These are phyloP conservation scores for Ophiothrix spiculata DNA, from an alignment of 35 echinoderm and acorn worm genomes.

Conservation along the genomic window DNA sequence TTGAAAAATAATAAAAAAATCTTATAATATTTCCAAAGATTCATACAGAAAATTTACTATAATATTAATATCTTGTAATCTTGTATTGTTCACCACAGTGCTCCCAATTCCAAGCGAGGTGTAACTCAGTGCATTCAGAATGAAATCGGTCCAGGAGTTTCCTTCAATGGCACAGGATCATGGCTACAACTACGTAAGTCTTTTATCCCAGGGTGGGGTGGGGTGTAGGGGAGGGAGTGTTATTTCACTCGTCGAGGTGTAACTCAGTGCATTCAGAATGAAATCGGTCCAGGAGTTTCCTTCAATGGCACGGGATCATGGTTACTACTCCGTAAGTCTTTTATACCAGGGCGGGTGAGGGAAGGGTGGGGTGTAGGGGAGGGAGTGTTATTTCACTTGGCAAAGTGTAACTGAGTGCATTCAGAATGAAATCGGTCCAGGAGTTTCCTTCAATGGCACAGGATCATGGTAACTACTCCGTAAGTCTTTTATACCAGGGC, in stretches of 20 bases:
- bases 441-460: conserved; percentile 61
- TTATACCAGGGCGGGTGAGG: neutral
- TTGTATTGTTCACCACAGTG: no score
- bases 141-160: conserved; percentile 32
- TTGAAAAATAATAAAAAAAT: neutral
- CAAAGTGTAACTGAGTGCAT: conserved; percentile 32
- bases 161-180: conserved; percentile 61
- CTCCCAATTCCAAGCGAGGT: conserved; percentile 5
- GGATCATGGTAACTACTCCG: conserved; percentile 54
- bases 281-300: conserved; percentile 30
- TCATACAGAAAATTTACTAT: no score
- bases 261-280: conserved; percentile 50
- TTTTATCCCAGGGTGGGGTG: neutral
- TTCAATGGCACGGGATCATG: conserved; percentile 69
- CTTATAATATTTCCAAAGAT: neutral
- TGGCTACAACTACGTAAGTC: conserved; percentile 70
- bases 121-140: conserved; percentile 51
- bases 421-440: conserved; percentile 43
- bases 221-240: no score
- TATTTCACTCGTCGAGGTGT: neutral
- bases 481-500: conserved; percentile 31
- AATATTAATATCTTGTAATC: no score
- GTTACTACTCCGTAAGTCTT: conserved; percentile 58
- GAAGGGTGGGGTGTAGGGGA: neutral
- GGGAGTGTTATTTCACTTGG: no score